A percentile compares a stretch with the other conserved stretches of the same genome.
Conservation (phyloP, 2,797 vertebrate species). For the Microctenopoma stevenorrisi region DNA sequence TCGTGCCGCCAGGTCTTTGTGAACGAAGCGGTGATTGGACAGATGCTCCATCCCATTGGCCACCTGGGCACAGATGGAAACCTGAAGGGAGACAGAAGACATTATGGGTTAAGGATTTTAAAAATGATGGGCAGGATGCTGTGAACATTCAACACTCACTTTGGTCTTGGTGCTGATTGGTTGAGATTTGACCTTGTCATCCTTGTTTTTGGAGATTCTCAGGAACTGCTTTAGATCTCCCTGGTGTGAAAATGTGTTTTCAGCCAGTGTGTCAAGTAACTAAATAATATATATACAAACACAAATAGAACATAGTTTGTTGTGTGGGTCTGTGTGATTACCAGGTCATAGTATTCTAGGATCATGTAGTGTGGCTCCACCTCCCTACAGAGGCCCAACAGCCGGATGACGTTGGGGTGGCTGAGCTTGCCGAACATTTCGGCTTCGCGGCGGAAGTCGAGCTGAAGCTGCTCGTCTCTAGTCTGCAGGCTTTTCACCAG, state of each 20-base stretch:
- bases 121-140: background rate
- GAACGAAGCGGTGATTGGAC: conserved; percentile 94
- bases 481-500: conserved; percentile 95
- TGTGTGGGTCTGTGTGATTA: conserved; percentile 60
- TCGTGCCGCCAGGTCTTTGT: conserved; percentile 94
- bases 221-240: conserved; percentile 98
- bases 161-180: conserved; percentile 95
- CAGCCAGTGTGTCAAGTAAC: background rate
- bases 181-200: conserved; percentile 93
- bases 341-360: conserved; percentile 97
- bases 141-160: conserved; percentile 77
- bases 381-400: conserved; percentile 93
- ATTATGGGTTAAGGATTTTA: background rate
- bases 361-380: conserved; percentile 94
- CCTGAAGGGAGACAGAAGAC: conserved; percentile 74
- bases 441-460: conserved; percentile 92
- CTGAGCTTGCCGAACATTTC: conserved; percentile 97
- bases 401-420: conserved; percentile 90
- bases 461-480: conserved; percentile 91
- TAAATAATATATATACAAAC: too few relatives aligned
- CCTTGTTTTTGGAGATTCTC: conserved; percentile 95
- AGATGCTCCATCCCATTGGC: conserved; percentile 97
- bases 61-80: conserved; percentile 94
- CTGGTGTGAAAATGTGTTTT: conserved; percentile 68
- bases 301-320: background rate